Conservation (phyloP, 1,140 invertebrate species). For the Macrostomum lignano region DNA sequence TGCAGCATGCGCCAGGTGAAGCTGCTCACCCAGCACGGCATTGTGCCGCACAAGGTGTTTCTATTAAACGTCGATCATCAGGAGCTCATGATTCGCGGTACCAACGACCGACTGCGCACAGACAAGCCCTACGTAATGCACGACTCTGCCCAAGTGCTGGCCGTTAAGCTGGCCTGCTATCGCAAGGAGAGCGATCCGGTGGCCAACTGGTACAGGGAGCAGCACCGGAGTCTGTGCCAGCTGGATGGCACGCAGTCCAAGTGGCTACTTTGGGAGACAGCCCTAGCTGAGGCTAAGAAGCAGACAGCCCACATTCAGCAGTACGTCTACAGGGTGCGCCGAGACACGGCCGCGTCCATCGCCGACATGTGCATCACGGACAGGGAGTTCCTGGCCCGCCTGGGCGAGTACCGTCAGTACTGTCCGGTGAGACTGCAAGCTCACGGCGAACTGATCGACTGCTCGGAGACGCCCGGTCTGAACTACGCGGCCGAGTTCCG, state of each 20-base stretch:
- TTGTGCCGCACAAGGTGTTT: constrained; percentile 24
- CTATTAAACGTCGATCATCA: constrained; percentile 18
- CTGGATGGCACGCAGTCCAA: constrained; percentile 18
- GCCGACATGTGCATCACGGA: constrained; percentile 23
- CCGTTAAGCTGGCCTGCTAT: constrained; percentile 16
- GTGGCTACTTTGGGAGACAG: constrained; percentile 24
- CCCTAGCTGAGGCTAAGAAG: constrained; percentile 11
- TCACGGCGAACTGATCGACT: constrained; percentile 22
- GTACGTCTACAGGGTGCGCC: too few species aligned
- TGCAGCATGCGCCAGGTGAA: constrained; percentile 19
- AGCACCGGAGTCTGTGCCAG: constrained; percentile 18
- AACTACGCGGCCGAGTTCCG: constrained; percentile 24
- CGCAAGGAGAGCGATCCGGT: constrained; percentile 13
- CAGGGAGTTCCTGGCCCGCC: constrained; percentile 17
- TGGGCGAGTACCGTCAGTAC: constrained; percentile 24
- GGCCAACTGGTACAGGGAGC: constrained; percentile 18
- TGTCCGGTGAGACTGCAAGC: constrained; percentile 25
- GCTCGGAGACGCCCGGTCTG: constrained; percentile 13
- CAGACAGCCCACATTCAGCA: constrained; percentile 19
- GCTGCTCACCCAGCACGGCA: constrained; percentile 18
- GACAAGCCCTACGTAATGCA: constrained; percentile 13
- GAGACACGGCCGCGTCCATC: constrained; percentile 22
- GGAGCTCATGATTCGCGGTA: constrained; percentile 15
- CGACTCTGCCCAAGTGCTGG: constrained; percentile 23
- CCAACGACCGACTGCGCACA: not conserved